phyloP scores from a whole-genome alignment of 2,797 vertebrate genomes.

The Benthosema pterotum region DNA sequence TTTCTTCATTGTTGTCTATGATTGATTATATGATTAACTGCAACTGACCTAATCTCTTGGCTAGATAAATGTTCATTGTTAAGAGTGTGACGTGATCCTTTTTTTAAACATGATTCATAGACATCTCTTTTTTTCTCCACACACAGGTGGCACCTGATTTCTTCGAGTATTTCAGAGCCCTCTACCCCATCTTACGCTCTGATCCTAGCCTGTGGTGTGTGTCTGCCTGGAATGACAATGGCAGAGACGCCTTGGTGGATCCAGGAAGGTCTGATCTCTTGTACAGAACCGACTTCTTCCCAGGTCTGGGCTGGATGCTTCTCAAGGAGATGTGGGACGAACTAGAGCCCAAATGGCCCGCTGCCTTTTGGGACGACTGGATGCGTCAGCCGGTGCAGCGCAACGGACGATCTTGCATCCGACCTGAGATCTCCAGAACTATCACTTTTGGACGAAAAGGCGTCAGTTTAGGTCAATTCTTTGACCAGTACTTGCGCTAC shows the following conservation, averaged over 20 bases:
- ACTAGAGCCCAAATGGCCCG: conserved; percentile 93
- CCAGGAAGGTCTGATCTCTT: conserved; percentile 76
- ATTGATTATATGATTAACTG: too few relatives aligned
- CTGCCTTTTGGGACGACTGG: conserved; percentile 97
- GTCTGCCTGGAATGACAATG: conserved; percentile 97
- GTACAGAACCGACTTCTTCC: conserved; percentile 95
- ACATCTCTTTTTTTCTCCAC: conserved; percentile 12
- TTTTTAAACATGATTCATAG: not conserved
- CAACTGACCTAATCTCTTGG: too few relatives aligned
- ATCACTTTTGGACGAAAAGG: conserved; percentile 94
- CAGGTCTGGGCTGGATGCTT: conserved; percentile 92
- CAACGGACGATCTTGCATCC: conserved; percentile 86
- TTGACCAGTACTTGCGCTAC: conserved; percentile 93
- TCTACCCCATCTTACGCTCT: conserved; percentile 77
- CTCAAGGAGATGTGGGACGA: conserved; percentile 89
- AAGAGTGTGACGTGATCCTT: too few relatives aligned
- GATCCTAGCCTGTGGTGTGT: conserved; percentile 90
- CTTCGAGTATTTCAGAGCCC: conserved; percentile 94
- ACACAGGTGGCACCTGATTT: conserved; percentile 91
- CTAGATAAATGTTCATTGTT: too few relatives aligned
- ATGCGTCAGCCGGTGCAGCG: conserved; percentile 92
- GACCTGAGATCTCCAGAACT: conserved; percentile 93
- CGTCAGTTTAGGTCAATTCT: conserved; percentile 96
- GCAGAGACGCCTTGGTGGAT: conserved; percentile 90
- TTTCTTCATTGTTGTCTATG: too few relatives aligned